These are phyloP conservation scores for Typhlomys cinereus DNA, from an alignment of 2,113 vertebrate genomes.

Conservation along the genomic window DNA sequence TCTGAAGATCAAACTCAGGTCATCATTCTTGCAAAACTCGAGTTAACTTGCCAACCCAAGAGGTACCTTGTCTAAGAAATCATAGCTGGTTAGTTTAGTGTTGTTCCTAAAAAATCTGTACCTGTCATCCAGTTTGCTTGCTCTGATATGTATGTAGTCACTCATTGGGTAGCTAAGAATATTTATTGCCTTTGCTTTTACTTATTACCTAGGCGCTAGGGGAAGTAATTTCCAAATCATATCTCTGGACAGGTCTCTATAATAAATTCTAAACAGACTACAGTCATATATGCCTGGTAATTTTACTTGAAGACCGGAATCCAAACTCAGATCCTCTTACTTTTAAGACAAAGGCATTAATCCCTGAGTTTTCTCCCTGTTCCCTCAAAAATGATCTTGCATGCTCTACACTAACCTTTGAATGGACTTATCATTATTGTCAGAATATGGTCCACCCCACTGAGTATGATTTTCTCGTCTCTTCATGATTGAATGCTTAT, in stretches of 20 bases:
- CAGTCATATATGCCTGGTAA: too few relatives aligned
- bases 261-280: too few relatives aligned
- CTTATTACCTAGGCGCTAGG: background rate
- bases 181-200: background rate
- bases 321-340: too few relatives aligned
- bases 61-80: background rate
- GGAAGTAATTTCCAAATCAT: background rate
- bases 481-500: background rate
- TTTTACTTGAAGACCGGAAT: too few relatives aligned
- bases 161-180: background rate
- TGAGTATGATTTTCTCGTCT: background rate
- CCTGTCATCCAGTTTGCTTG: background rate
- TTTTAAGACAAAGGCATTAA: too few relatives aligned
- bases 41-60: background rate
- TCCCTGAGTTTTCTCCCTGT: too few relatives aligned
- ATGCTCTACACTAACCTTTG: background rate
- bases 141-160: background rate
- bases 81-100: background rate
- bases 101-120: background rate
- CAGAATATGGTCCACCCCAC: background rate
- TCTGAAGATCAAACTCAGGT: too few relatives aligned
- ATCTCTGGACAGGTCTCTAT: background rate
- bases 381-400: background rate
- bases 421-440: background rate
- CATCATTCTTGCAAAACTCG: too few relatives aligned